Conservation (phyloP, 2,797 vertebrate species). For the Dromococcyx pavoninus region DNA sequence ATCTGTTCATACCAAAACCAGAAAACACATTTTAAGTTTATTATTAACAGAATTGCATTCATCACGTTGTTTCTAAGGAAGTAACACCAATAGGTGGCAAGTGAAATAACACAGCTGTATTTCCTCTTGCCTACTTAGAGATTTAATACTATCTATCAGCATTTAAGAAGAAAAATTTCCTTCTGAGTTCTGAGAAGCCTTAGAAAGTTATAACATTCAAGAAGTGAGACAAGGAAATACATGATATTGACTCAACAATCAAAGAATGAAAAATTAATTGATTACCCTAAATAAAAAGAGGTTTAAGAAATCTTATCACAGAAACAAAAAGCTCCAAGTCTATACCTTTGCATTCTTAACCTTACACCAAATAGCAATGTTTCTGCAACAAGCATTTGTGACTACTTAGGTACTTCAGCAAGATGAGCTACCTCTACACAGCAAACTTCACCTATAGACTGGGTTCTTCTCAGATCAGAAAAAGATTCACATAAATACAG, state of each 20-base stretch:
- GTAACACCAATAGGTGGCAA: background rate
- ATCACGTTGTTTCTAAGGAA: background rate
- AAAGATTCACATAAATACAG: background rate
- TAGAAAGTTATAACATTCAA: background rate
- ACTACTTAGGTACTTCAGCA: background rate
- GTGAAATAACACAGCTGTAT: background rate
- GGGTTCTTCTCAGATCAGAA: background rate
- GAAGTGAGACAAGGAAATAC: background rate
- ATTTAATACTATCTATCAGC: background rate
- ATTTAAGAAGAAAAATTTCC: background rate
- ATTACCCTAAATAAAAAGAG: background rate
- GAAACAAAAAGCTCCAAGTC: background rate
- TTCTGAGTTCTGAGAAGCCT: background rate
- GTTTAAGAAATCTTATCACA: background rate
- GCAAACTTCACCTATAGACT: background rate
- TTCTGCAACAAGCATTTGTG: background rate
- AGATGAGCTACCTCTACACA: background rate
- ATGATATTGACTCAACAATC: background rate
- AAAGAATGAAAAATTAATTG: background rate
- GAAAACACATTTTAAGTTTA: background rate
- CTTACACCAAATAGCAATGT: background rate
- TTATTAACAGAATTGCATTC: background rate
- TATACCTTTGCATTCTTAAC: background rate
- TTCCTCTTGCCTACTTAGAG: background rate
- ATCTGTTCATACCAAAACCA: constrained; percentile 28